Base-by-base conservation (phyloP, 92 coral and sea anemone genomes). In the Nematostella vectensis region DNA sequence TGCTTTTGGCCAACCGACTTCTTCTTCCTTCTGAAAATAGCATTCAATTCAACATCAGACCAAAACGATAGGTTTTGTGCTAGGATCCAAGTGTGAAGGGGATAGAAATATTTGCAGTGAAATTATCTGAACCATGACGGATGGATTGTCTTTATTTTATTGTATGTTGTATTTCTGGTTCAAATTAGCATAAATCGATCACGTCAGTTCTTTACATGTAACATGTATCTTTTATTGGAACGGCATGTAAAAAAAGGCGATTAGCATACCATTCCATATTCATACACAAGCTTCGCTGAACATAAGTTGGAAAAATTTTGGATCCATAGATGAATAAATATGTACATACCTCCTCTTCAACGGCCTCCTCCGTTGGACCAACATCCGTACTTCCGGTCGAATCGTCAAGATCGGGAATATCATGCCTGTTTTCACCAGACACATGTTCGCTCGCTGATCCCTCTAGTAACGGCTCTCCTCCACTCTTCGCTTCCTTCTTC, bases 1-100 rank as follows among this genome's bases (percentile, higher is more conserved):
- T 42, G 77, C 76, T 43, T 71, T 62, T 16, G 96, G 96, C 75
- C 94, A 88, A 18, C 69, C 78, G 65, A 68, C 74, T 28, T 81
- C 85, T 39, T 81, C 89, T 36, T 72, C 70, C 68, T 59, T 54
- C 75, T 76, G 63, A 2, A 74, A 58, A 51, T 0, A 4, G 39
- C 33, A 16, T 22, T 23, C 45, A 25, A 22, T 6, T 15, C 50
- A 3, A 25, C 13, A n/a, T 36, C 31, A n/a, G n/a, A n/a, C 1
- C 2, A 20, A n/a, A n/a, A n/a, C n/a, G n/a, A n/a, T n/a, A n/a
- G n/a, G n/a, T n/a, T n/a, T n/a, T n/a, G n/a, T n/a, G n/a, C n/a
- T n/a, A n/a, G n/a, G n/a, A n/a, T n/a, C n/a, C n/a, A n/a, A n/a
- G n/a, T n/a, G n/a, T n/a, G n/a, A n/a, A n/a, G n/a, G n/a, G n/a